phyloP scores from a whole-genome alignment of 2,113 vertebrate genomes.

The Pardalotus punctatus region DNA sequence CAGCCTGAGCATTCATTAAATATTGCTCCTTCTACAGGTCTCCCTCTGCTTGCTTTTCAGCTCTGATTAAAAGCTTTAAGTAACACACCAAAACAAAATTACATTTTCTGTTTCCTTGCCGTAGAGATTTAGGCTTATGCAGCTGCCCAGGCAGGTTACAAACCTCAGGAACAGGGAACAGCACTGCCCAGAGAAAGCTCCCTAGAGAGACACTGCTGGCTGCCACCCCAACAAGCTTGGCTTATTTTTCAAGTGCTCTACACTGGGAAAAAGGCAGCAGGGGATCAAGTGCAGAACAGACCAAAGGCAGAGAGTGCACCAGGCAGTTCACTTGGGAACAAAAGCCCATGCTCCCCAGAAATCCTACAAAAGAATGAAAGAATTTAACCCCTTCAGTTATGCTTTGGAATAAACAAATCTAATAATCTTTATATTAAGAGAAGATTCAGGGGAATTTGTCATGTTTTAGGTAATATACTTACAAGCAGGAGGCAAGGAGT shows the following conservation, averaged over 20 bases:
- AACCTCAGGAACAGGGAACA: neutral
- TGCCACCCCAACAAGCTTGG: neutral
- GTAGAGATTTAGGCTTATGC: neutral
- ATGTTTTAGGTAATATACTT: neutral
- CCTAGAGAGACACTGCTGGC: fast-evolving
- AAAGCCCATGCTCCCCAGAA: neutral
- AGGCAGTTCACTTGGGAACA: neutral
- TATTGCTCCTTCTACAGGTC: neutral
- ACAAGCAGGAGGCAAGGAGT: neutral
- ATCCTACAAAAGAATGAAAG: neutral
- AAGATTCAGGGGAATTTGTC: neutral
- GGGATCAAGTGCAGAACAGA: neutral
- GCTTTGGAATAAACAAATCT: neutral
- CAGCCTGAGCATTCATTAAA: neutral
- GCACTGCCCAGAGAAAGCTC: neutral
- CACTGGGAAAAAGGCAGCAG: neutral
- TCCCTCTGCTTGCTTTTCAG: neutral
- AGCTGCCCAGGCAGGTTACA: neutral
- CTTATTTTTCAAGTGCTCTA: neutral
- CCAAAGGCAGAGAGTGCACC: neutral
- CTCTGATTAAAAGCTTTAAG: neutral
- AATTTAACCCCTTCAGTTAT: neutral
- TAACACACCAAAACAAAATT: fast-evolving
- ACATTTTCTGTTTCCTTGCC: neutral
- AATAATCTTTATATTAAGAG: neutral